Base-by-base conservation (phyloP, 30 jellyfish, hydroid and myxozoan genomes). In the Chrysaora quinquecirrha region DNA sequence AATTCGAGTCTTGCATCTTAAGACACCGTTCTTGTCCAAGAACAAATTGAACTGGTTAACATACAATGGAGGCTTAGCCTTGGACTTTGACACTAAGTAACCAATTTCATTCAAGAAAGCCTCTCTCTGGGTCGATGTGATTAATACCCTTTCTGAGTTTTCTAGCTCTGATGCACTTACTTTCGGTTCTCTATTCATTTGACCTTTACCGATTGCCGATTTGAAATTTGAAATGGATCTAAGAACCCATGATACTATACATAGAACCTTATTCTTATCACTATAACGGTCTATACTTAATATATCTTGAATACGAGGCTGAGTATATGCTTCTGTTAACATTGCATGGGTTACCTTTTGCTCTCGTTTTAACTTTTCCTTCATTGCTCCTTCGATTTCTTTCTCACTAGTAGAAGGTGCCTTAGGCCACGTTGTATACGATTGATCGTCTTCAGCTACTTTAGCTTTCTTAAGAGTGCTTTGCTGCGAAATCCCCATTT, bases 381-480 rank as follows among this genome's bases (percentile, higher is more conserved):
- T 50, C 63, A 75, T 18, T 34, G 80, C 87, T 38, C 50, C 71
- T 28, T 56, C 71, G 47, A 38, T 20, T 62, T 66, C 90, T 32
- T 31, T 31, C 28, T 66, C 82, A 27, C 60, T 30, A 18, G 4
- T 34, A 30, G 73, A 27, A n/a, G 71, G 82, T 16, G 90, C 38
- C 64, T 48, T 63, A 65, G 90, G 90, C 90, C 90, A 60, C 72
- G 29, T 21, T 4, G 86, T 31, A 47, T 74, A 48, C 28, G 77
- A 31, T 74, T 74, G 76, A 2, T 48, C 56, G 28, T 48, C 77
- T 29, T 74, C 58, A 24, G 54, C 76, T n/a, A 70, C 6, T 34
- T 70, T 70, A 10, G 24, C 43, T 29, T 14, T 34, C 48, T 31
- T 60, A 31, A 22, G 34, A 38, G 3, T 58, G 71, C 28, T 32